Percentiles rank a stretch among this genome's conserved stretches.
phyloP scores from a whole-genome alignment of 2,113 vertebrate genomes.

The Thinocorus orbignyianus region DNA sequence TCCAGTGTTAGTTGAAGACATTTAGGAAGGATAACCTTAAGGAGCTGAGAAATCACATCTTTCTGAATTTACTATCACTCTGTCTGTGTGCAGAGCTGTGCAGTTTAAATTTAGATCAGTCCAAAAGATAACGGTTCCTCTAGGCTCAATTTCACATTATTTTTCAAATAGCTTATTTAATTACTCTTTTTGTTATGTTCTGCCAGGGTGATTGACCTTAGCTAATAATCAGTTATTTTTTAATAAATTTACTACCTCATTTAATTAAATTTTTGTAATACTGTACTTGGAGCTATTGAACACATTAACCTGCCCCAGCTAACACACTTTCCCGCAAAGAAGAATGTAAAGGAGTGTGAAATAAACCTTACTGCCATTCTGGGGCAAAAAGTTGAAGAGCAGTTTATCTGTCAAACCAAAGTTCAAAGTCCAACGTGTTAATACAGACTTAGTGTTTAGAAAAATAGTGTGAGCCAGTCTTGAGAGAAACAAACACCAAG shows the following conservation, averaged over 20 bases:
- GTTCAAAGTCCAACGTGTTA: conserved; percentile 6
- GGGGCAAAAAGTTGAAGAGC: not conserved
- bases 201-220: not conserved
- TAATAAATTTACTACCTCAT: not conserved
- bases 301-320: not conserved
- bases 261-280: conserved; percentile 8
- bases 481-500: not conserved
- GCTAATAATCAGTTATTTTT: not conserved
- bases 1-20: not conserved
- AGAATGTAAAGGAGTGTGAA: not conserved
- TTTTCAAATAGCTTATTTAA: conserved; percentile 10
- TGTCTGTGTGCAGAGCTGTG: not conserved
- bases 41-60: not conserved
- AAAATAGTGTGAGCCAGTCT: not conserved
- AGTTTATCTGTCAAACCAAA: not conserved
- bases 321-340: not conserved
- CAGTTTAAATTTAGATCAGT: conserved; percentile 4
- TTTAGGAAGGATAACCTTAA: not conserved
- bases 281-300: not conserved
- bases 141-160: not conserved
- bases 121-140: not conserved
- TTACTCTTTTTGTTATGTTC: not conserved
- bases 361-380: not conserved
- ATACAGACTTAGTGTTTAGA: not conserved
- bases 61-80: not conserved